Evolutionary conservation across 35 echinoderm and acorn worm species (phyloP).

Genomic region (Ophiothrix spiculata): DNA sequence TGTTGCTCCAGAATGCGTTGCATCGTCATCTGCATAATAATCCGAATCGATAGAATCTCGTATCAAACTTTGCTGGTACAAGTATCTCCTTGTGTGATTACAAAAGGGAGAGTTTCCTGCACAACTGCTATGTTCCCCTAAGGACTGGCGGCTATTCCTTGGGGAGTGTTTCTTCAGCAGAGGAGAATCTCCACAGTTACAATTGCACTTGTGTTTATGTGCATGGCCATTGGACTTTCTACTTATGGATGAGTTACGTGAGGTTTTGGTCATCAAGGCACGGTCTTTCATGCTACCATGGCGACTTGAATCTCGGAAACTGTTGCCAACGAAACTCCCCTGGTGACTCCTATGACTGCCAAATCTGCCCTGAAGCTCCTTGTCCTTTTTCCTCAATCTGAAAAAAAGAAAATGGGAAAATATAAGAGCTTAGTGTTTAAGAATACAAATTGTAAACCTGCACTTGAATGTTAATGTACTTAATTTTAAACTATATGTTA

Average conservation of each 20-base stretch:
- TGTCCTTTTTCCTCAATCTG: slow-evolving; percentile 1
- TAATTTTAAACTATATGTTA: no score
- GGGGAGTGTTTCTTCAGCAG: not conserved
- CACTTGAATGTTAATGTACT: no score
- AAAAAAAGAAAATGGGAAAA: no score
- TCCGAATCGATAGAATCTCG: not conserved
- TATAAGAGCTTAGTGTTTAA: no score
- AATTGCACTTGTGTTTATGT: not conserved
- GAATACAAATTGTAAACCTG: no score
- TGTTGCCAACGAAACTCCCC: not conserved
- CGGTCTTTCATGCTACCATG: slow-evolving; percentile 3
- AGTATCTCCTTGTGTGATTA: not conserved
- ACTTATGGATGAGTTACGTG: not conserved
- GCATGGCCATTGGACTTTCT: not conserved
- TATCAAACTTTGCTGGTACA: not conserved
- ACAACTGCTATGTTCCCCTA: not conserved
- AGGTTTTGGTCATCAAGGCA: not conserved
- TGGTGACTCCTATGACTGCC: slow-evolving; percentile 1
- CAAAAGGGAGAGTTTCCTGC: not conserved
- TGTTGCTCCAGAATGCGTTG: not conserved
- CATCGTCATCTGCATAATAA: slow-evolving; percentile 1
- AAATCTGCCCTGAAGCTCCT: not conserved
- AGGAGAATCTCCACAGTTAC: not conserved
- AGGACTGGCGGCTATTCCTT: not conserved
- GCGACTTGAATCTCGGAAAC: not conserved